phyloP scores from a whole-genome alignment of 2,797 vertebrate species.

The Protosalanx chinensis region DNA sequence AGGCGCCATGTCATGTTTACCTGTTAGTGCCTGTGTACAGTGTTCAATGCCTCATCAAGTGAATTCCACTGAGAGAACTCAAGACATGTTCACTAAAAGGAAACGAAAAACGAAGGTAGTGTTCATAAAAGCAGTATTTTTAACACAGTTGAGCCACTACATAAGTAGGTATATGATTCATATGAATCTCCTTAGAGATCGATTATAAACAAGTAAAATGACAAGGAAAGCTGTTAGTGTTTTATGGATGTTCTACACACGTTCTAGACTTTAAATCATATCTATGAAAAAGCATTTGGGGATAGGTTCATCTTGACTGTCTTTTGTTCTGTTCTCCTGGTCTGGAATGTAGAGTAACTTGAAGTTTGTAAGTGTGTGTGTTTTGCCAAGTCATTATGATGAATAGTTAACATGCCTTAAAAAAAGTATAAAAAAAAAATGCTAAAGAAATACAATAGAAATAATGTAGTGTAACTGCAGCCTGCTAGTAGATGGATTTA shows the following conservation, averaged over 20 bases:
- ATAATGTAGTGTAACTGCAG: conserved; percentile 63
- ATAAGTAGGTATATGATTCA: neutral
- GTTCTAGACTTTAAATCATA: neutral
- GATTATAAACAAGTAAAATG: neutral
- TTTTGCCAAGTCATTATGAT: conserved; percentile 37
- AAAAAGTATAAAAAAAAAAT: conserved; percentile 44
- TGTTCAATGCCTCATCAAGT: conserved; percentile 51
- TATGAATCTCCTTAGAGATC: conserved; percentile 2
- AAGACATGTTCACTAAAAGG: conserved; percentile 36
- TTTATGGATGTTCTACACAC: neutral
- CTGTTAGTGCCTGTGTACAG: conserved; percentile 48
- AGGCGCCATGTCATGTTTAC: conserved; percentile 51
- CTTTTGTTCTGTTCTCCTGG: conserved; percentile 35
- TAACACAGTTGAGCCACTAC: conserved; percentile 4
- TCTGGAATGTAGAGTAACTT: conserved; percentile 26
- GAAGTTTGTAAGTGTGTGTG: conserved; percentile 26
- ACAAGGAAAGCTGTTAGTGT: neutral
- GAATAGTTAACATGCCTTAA: conserved; percentile 76
- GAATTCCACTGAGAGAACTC: conserved; percentile 47
- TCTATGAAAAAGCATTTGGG: neutral
- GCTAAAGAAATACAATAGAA: conserved; percentile 30
- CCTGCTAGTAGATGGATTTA: conserved; percentile 68
- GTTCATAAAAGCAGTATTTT: conserved; percentile 19
- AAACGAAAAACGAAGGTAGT: conserved; percentile 29
- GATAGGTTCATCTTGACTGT: conserved; percentile 23